Percentiles rank a stretch among this genome's conserved stretches.
phyloP scores from a whole-genome alignment of 53 echinoderm and acorn worm genomes.

The Henricia sp. region DNA sequence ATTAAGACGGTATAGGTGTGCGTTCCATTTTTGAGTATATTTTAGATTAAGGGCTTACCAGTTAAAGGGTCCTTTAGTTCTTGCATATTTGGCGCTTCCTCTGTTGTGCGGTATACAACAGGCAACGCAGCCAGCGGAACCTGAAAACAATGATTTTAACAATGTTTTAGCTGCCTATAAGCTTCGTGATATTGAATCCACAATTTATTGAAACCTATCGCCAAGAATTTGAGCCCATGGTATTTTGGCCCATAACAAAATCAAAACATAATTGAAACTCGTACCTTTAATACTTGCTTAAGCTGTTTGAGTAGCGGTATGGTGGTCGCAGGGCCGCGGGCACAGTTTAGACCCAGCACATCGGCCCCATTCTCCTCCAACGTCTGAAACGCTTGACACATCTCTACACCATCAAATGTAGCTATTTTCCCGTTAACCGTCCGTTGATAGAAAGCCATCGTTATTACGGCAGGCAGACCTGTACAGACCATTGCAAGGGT shows the following conservation, averaged over 20 bases:
- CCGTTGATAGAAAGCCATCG: background rate
- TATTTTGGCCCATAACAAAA: background rate
- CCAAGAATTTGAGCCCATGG: background rate
- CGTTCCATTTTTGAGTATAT: too few species aligned
- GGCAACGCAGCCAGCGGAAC: conserved; percentile 82
- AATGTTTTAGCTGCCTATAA: background rate
- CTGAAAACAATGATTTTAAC: conserved; percentile 34
- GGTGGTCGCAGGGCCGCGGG: conserved; percentile 70
- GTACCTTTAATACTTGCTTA: conserved; percentile 9
- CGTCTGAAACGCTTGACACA: conserved; percentile 68
- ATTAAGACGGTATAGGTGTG: too few species aligned
- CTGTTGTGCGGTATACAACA: conserved; percentile 77
- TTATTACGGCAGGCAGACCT: conserved; percentile 44
- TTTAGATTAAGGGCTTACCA: conserved; percentile 43
- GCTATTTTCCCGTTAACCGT: conserved; percentile 16
- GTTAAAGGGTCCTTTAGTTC: conserved; percentile 61
- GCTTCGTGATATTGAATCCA: background rate
- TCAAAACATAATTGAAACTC: too few species aligned
- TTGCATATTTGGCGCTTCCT: conserved; percentile 58
- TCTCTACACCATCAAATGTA: conserved; percentile 54
- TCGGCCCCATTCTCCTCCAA: conserved; percentile 71
- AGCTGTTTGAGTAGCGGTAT: conserved; percentile 56
- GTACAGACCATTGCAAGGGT: background rate
- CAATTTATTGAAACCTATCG: background rate
- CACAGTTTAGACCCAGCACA: conserved; percentile 72